A percentile compares a stretch with the other conserved stretches of the same genome.
Conservation (phyloP, 1,140 invertebrate genomes). For the Ceratina calcarata region DNA sequence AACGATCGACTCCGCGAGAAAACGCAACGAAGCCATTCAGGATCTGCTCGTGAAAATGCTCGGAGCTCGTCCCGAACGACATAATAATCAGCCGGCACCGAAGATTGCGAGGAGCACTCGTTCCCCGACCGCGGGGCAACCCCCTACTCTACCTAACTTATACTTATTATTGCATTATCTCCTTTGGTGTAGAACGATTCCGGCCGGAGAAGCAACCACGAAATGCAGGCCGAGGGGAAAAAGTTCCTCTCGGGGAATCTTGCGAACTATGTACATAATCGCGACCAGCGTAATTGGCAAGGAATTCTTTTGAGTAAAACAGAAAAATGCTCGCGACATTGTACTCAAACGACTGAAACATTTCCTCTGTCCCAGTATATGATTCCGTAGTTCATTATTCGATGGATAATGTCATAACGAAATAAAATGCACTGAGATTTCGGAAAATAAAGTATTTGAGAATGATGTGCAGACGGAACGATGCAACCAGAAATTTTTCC, state of each 20-base stretch:
- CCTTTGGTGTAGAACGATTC: slow-evolving; percentile 55
- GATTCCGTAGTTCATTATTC: too few relatives aligned
- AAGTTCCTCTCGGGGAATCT: slow-evolving; percentile 9
- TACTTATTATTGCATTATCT: slow-evolving; percentile 70
- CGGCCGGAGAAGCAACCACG: slow-evolving; percentile 18
- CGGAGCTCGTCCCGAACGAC: slow-evolving; percentile 51
- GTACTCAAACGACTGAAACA: too few relatives aligned
- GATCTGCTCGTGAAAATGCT: slow-evolving; percentile 29
- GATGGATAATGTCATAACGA: too few relatives aligned
- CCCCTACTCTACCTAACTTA: slow-evolving; percentile 58
- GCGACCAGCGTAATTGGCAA: background rate
- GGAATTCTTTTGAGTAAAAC: background rate
- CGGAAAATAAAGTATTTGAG: too few relatives aligned
- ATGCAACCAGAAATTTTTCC: background rate
- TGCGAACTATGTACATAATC: slow-evolving; percentile 38
- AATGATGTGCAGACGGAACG: too few relatives aligned
- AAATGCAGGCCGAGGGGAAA: slow-evolving; percentile 29
- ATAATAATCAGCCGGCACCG: slow-evolving; percentile 58
- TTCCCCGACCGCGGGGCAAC: slow-evolving; percentile 13
- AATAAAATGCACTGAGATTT: too few relatives aligned
- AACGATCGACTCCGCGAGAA: slow-evolving; percentile 12
- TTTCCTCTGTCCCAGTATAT: too few relatives aligned
- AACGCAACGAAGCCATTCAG: slow-evolving; percentile 41
- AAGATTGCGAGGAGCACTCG: slow-evolving; percentile 36
- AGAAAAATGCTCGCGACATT: too few relatives aligned